Evolutionary conservation across 2,888 invertebrate genomes (phyloP).

Genomic region (Hirtodrosophila alboralis): DNA sequence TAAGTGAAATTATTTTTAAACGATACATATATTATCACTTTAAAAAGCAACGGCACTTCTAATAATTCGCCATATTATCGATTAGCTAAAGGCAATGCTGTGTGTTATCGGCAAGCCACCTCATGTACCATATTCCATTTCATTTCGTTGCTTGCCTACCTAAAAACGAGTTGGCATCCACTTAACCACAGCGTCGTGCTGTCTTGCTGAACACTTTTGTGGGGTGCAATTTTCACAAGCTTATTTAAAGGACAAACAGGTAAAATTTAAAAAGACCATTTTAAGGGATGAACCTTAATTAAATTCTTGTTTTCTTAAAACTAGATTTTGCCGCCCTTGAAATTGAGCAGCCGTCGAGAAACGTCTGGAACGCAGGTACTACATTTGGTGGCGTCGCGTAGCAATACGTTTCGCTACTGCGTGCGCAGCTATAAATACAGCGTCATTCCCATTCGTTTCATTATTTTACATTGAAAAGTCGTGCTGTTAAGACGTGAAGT

Average conservation of each 20-base stretch:
- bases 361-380: constrained; percentile 22
- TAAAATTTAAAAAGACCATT: constrained; percentile 2
- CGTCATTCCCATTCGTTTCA: constrained; percentile 15
- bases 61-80: too few relatives aligned
- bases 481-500: constrained; percentile 24
- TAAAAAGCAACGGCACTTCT: too few relatives aligned
- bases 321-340: not conserved
- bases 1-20: too few relatives aligned
- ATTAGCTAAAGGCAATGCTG: too few relatives aligned
- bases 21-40: too few relatives aligned
- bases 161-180: constrained; percentile 35
- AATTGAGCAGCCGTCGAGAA: constrained; percentile 6
- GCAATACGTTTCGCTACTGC: constrained; percentile 41
- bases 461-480: constrained; percentile 38
- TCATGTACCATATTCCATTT: not conserved
- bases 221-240: constrained; percentile 23
- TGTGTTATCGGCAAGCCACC: constrained; percentile 4
- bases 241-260: constrained; percentile 11
- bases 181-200: not conserved
- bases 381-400: constrained; percentile 24
- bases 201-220: constrained; percentile 7
- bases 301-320: not conserved
- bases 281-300: not conserved
- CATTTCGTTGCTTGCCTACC: not conserved
- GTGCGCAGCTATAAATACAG: constrained; percentile 40